A percentile compares a stretch with the other conserved stretches of the same genome.
These are phyloP conservation scores for Dallia pectoralis DNA, from an alignment of 2,797 vertebrate species.

Conservation along the genomic window DNA sequence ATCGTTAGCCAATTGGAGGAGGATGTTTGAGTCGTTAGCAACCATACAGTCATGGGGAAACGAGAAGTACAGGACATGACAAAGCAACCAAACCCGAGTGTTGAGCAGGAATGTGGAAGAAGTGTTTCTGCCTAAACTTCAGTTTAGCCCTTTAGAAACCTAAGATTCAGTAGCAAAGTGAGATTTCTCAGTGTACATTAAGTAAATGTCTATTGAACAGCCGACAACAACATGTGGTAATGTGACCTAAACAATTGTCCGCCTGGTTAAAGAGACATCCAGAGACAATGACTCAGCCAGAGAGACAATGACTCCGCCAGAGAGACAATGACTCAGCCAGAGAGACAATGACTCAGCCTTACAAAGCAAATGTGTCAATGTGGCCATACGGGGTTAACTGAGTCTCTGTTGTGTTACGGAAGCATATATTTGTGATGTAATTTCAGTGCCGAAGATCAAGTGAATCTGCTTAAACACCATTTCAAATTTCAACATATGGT, in stretches of 20 bases:
- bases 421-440: conserved; percentile 58
- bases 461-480: conserved; percentile 52
- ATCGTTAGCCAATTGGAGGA: no score
- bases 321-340: conserved; percentile 4
- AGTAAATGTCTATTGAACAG: conserved; percentile 20
- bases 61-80: no score
- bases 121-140: no score
- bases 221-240: conserved; percentile 16
- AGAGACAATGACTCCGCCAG: conserved; percentile 3
- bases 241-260: no score
- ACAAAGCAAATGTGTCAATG: conserved; percentile 14
- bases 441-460: conserved; percentile 50
- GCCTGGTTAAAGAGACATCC: background rate
- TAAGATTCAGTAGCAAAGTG: no score
- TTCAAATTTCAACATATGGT: conserved; percentile 31
- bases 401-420: conserved; percentile 19
- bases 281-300: conserved; percentile 4
- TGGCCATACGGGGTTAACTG: conserved; percentile 43
- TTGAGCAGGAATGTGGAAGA: no score
- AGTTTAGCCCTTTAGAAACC: no score
- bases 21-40: no score
- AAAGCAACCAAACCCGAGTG: no score
- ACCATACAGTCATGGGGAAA: no score
- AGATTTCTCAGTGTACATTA: background rate
- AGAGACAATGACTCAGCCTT: conserved; percentile 5